Base-by-base conservation (phyloP, 2,113 vertebrate species). In the Rhodinocichla rosea region DNA sequence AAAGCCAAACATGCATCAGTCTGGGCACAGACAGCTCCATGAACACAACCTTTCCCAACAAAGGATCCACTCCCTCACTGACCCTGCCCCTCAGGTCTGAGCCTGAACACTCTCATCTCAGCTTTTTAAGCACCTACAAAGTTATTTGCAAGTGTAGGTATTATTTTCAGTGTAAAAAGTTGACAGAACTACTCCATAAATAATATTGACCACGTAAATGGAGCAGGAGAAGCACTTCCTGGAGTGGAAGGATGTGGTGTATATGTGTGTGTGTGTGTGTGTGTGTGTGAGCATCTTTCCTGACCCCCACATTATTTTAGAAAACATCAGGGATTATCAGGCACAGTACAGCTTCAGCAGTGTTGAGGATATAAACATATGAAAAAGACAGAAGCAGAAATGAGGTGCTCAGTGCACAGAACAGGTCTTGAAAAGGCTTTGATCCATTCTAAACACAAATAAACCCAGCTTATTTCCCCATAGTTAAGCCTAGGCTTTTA, bases 381-480 rank as follows among this genome's bases (percentile, higher is more conserved):
- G 13, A 33, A 6, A 16, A 33, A 26, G 9, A 70, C 4, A 67
- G 47, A 83, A 40, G 57, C 35, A 57, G 45, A 52, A 91, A 81
- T 0, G 2, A 90, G 49, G 67, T 84, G 49, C 39, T 90, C 65
- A 75, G 49, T 56, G 87, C 89, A 71, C 57, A 63, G 50, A 91
- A 44, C 33, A 53, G 45, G 87, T 82, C 83, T 37, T 44, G 89
- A 71, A 73, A 37, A 74, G 45, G 70, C 50, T 64, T 79, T 87
- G 92, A 95, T 83, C 79, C 81, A 24, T 60, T 76, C 74, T 42
- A 83, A 92, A 96, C 3, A 0, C 68, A 95, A 95, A 96, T 92
- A 89, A 97, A 94, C 32, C 35, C 12, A 4, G 47, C 28, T 74
- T 83, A 49, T 87, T 94, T 94, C 65, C 55, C 79, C 59, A 47